Evolutionary conservation across 2,888 invertebrate species (phyloP), one percentile per base, ranked within the genome.

Genomic region (Erynnis tages): DNA sequence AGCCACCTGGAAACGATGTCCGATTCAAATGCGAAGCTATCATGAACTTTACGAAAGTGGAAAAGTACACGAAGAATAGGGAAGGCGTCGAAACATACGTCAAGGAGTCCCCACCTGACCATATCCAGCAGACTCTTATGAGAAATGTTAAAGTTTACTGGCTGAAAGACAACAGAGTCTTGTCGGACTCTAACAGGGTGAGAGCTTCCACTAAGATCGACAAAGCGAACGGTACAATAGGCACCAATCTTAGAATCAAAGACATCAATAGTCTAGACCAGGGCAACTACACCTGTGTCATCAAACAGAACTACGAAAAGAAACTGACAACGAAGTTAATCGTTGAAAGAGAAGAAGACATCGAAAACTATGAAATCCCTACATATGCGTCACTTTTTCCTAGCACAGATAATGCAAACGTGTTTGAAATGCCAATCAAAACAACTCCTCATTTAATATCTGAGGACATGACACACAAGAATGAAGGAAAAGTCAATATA

Each of bases 331-430:
- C 84, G 32, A 73, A 69, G 55, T 65, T 85, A 49, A 79, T 72
- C 67, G 72, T 78, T 50, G 70, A 93, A 59, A 92, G 93, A 57
- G 82, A 90, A 29, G 87, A 93, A 73, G 86, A 87, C 43, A 92
- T 92, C 0, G 73, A 78, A 56, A 76, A 76, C 55, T 69, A 71
- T 71, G 82, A 84, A 50, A 65, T 79, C 49, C 76, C 82, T 23
- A 81, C 79, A 29, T 77, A 76, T 59, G 65, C 78, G 43, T 76
- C 88, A 52, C 53, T 81, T 30, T 76, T 77, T 56, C 72, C 83
- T 11, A 76, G 75, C 58, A 60, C 67, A 46, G 71, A 72, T 48
- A 66, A 66, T 47, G 69, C 66, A 45, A 76, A 69, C 59, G 73
- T 76, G 54, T 56, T 81, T 45, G 76, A 77, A 41, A 63, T 79